These are phyloP conservation scores for Sphyrna mokarran DNA, from an alignment of 2,113 vertebrate species.

Conservation along the genomic window DNA sequence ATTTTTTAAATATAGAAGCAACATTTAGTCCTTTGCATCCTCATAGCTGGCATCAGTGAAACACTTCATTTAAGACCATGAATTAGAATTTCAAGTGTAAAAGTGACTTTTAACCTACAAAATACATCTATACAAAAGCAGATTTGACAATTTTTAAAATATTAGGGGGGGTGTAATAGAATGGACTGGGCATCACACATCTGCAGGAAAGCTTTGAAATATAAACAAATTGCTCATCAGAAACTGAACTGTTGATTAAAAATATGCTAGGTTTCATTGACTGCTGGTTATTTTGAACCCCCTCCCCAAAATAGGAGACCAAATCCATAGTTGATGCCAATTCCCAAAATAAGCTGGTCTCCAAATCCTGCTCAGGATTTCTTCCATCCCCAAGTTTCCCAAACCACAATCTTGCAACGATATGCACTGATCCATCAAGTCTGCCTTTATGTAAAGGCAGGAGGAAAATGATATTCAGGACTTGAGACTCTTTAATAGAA, in stretches of 20 bases:
- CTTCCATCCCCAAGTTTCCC: neutral
- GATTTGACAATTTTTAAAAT: neutral
- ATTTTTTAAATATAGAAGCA: too few relatives aligned
- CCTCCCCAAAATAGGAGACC: neutral
- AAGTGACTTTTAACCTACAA: slow-evolving; percentile 30
- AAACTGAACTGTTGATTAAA: neutral
- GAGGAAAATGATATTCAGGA: neutral
- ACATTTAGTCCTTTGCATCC: neutral
- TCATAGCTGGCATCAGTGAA: slow-evolving; percentile 2
- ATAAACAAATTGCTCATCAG: neutral
- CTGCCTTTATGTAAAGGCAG: neutral
- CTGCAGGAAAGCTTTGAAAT: neutral
- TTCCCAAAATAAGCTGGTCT: neutral
- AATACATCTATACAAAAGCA: slow-evolving; percentile 21
- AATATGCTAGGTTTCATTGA: neutral
- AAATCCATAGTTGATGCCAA: neutral
- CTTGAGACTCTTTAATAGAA: neutral
- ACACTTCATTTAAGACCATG: slow-evolving; percentile 19
- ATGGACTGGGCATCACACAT: slow-evolving; percentile 12
- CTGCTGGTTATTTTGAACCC: neutral
- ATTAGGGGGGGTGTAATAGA: neutral
- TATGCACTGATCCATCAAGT: neutral
- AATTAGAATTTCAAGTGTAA: slow-evolving; percentile 25
- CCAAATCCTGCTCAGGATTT: neutral
- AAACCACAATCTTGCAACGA: neutral